These are phyloP conservation scores for Aspidoscelis tigris DNA, from an alignment of 2,113 vertebrate genomes.

Conservation along the genomic window DNA sequence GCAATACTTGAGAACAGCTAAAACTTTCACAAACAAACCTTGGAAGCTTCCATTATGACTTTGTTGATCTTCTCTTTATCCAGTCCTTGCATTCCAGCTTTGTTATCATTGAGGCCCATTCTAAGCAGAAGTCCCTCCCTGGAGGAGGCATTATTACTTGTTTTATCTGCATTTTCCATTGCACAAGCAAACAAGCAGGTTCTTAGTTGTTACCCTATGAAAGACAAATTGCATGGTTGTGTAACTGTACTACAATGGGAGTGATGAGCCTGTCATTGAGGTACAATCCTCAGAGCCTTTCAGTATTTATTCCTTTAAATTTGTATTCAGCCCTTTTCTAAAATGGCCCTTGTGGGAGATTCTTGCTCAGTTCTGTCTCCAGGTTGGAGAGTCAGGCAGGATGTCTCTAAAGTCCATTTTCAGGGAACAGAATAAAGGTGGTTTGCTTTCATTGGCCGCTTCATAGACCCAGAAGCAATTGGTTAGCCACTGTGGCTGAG, in stretches of 20 bases:
- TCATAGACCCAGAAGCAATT: too few species aligned
- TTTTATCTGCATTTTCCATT: slow-evolving; percentile 68
- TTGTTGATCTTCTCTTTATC: slow-evolving; percentile 98
- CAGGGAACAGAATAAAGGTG: too few species aligned
- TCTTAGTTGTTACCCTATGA: slow-evolving; percentile 55
- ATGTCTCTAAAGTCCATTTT: too few species aligned
- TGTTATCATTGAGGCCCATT: slow-evolving; percentile 97
- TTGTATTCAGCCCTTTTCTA: too few species aligned
- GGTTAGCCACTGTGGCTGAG: too few species aligned
- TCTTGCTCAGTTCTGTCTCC: too few species aligned
- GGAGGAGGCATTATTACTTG: slow-evolving; percentile 25
- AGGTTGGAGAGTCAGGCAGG: too few species aligned
- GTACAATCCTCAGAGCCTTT: too few species aligned
- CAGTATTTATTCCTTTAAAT: too few species aligned
- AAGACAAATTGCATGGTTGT: slow-evolving; percentile 45
- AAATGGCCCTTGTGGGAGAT: too few species aligned
- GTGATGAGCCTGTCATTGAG: too few species aligned
- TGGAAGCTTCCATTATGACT: slow-evolving; percentile 96
- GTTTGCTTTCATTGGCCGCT: too few species aligned
- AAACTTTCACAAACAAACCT: slow-evolving; percentile 77
- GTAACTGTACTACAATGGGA: slow-evolving; percentile 16
- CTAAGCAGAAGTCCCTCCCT: slow-evolving; percentile 84
- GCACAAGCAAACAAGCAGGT: slow-evolving; percentile 33
- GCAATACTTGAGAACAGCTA: slow-evolving; percentile 10
- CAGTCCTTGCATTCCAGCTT: slow-evolving; percentile 96